Conservation (phyloP, 2,113 vertebrate genomes). For the Hiodon tergisus region DNA sequence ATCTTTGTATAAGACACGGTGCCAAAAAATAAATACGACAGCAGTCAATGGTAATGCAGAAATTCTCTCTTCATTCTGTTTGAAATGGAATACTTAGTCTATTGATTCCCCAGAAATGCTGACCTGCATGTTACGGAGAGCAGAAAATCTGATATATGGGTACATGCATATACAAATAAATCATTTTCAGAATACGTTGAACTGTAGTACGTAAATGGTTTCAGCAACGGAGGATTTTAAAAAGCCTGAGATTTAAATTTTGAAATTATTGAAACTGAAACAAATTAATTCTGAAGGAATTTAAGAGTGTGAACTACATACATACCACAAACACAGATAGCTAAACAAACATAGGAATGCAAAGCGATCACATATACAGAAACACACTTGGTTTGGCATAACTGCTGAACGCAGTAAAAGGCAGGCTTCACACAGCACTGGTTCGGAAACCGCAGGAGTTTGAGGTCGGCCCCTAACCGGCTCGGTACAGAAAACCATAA, state of each 20-base stretch:
- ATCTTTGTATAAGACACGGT: conserved; percentile 37
- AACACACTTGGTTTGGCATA: conserved; percentile 1
- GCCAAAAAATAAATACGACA: conserved; percentile 54
- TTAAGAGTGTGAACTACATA: too few species aligned
- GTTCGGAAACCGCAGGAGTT: conserved; percentile 41
- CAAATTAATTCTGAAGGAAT: too few species aligned
- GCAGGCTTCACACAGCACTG: conserved; percentile 14
- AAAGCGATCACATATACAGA: too few species aligned
- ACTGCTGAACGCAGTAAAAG: conserved; percentile 42
- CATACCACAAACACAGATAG: too few species aligned
- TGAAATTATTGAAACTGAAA: too few species aligned
- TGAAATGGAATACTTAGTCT: conserved; percentile 39
- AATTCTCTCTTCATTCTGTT: conserved; percentile 30
- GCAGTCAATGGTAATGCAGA: conserved; percentile 41
- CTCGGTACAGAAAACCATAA: conserved; percentile 33
- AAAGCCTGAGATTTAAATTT: too few species aligned
- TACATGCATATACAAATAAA: too few species aligned
- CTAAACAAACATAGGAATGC: too few species aligned
- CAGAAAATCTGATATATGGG: background rate
- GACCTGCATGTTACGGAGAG: conserved; percentile 27
- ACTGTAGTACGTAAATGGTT: too few species aligned
- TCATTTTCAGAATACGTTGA: too few species aligned
- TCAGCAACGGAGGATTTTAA: too few species aligned
- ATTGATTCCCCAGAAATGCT: conserved; percentile 41
- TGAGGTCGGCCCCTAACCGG: conserved; percentile 29